Base-by-base conservation (phyloP, 2,797 vertebrate genomes). In the Phoebastria nigripes region DNA sequence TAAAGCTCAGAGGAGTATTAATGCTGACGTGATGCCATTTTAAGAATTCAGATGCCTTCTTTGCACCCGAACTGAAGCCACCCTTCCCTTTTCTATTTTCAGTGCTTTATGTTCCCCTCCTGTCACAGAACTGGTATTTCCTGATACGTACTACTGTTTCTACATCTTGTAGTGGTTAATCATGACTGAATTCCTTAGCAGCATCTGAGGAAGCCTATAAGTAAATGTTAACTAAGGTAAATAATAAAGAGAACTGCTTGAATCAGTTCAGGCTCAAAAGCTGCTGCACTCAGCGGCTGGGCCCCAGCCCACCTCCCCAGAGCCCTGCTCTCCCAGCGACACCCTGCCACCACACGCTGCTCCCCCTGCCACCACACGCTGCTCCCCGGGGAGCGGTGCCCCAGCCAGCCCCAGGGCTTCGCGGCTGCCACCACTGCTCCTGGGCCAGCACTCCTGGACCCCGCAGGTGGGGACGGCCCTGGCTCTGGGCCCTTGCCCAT, bases 361-460 rank as follows among this genome's bases (percentile, higher is more conserved):
- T 44, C n/a, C 26, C 15, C 8, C n/a, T n/a, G n/a, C n/a, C n/a
- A n/a, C n/a, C 37, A 8, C 37, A 37, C 37, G 37, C 37, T 44
- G 42, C 42, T 44, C n/a, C 26, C 15, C 8, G 5, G n/a, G 24
- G 3, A 61, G 33, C 2, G 2, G n/a, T 3, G 7, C 1, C 24
- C 15, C 41, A 41, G 78, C 6, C 31, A 65, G 33, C 8, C 28
- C 13, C 20, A 18, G n/a, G 24, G 12, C 65, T 35, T 12, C 1
- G 8, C 2, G 1, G 22, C 55, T 47, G 31, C 47, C 7, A 0
- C 39, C 39, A 12, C 26, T 8, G 22, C 31, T 35, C n/a, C 42
- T 7, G 19, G 29, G 8, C 16, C 9, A 15, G 9, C 29, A 13
- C 12, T 24, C n/a, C 49, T 4, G 11, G 16, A 14, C 18, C 20